A percentile compares a stretch with the other conserved stretches of the same genome.
Evolutionary conservation across 2,797 vertebrate species (phyloP).

Genomic region (Pristis pectinata): DNA sequence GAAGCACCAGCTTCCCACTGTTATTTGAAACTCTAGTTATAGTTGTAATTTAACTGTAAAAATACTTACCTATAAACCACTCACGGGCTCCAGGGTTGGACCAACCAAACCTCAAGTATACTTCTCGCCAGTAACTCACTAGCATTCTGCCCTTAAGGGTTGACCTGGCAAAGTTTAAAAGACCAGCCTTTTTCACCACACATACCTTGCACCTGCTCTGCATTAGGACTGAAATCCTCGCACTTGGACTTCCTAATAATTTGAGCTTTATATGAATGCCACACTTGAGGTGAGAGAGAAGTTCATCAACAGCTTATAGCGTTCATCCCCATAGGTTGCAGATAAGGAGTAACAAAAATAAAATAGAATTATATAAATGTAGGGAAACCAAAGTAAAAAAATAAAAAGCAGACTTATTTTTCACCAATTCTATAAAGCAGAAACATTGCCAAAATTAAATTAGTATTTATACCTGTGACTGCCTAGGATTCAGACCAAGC

Average conservation of each 20-base stretch:
- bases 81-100: background rate
- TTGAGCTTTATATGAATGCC: background rate
- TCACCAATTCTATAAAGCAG: background rate
- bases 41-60: background rate
- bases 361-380: background rate
- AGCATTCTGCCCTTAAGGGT: background rate
- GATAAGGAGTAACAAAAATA: background rate
- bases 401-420: background rate
- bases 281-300: background rate
- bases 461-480: background rate
- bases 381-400: background rate
- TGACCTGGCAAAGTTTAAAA: background rate
- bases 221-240: background rate
- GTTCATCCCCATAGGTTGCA: background rate
- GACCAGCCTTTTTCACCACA: background rate
- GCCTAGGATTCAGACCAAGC: background rate
- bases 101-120: background rate
- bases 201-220: background rate
- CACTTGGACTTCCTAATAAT: background rate
- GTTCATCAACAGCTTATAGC: background rate
- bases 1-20: too few species aligned
- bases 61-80: background rate
- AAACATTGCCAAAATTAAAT: background rate
- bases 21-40: background rate
- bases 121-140: background rate